Evolutionary conservation across 2,113 vertebrate species (phyloP).

Genomic region (Rutilus rutilus): DNA sequence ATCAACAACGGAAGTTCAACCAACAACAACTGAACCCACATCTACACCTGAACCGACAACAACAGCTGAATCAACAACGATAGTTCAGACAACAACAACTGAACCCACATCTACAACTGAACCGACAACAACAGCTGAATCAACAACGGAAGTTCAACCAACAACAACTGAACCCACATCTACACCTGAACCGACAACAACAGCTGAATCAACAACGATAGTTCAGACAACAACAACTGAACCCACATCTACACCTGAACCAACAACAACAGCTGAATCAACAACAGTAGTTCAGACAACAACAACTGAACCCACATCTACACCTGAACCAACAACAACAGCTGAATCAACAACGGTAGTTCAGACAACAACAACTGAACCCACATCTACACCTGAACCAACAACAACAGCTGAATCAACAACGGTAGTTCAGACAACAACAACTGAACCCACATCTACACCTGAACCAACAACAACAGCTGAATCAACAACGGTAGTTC

Average conservation of each 20-base stretch:
- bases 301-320: background rate
- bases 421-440: background rate
- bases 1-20: background rate
- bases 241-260: background rate
- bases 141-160: too few species aligned
- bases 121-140: background rate
- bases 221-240: background rate
- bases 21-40: background rate
- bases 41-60: background rate
- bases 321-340: too few species aligned
- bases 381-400: too few species aligned
- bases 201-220: background rate
- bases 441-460: background rate
- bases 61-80: background rate
- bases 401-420: too few species aligned
- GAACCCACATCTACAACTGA: background rate
- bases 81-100: background rate
- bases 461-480: background rate
- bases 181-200: background rate
- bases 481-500: background rate
- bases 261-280: background rate
- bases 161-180: background rate
- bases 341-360: too few species aligned
- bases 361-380: background rate
- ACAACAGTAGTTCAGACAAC: background rate